Percentiles rank a stretch among this genome's conserved stretches.
These are phyloP conservation scores for Gasterosteus aculeatus DNA, from an alignment of 2,113 vertebrate genomes.

Conservation along the genomic window DNA sequence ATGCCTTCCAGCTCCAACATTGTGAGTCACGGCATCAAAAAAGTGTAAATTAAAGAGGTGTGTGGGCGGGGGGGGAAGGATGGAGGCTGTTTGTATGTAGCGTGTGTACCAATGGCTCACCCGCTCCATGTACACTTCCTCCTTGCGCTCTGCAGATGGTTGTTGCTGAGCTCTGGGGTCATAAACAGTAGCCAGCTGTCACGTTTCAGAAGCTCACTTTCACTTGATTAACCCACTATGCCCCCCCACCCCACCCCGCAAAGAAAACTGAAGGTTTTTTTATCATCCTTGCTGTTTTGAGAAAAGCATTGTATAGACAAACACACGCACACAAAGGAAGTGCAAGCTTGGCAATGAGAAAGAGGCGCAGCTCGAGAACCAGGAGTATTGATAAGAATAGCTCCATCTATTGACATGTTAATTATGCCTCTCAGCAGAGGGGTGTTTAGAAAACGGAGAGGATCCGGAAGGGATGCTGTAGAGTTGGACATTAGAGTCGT, in stretches of 20 bases:
- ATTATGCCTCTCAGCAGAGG: too few relatives aligned
- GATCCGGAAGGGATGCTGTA: not conserved
- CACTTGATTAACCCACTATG: not conserved
- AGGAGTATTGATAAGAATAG: too few relatives aligned
- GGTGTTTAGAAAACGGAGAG: not conserved
- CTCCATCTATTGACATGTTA: too few relatives aligned
- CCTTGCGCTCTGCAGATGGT: not conserved
- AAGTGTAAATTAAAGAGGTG: conserved; percentile 3
- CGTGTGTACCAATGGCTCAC: not conserved
- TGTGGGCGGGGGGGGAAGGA: not conserved
- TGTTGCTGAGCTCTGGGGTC: conserved; percentile 1
- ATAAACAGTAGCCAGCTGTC: not conserved
- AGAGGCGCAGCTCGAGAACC: too few relatives aligned
- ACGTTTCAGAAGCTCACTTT: not conserved
- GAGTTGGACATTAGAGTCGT: not conserved
- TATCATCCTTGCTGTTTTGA: not conserved
- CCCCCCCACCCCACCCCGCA: not conserved
- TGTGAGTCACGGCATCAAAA: conserved; percentile 35
- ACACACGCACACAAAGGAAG: too few relatives aligned
- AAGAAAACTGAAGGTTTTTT: not conserved
- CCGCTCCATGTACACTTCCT: not conserved
- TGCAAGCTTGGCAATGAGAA: too few relatives aligned
- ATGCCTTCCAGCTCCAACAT: conserved; percentile 4
- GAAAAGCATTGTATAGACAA: not conserved
- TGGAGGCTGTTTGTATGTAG: not conserved